Percentiles rank a stretch among this genome's conserved stretches.
phyloP scores from a whole-genome alignment of 2,113 vertebrate species.

The Electrona antarctica region DNA sequence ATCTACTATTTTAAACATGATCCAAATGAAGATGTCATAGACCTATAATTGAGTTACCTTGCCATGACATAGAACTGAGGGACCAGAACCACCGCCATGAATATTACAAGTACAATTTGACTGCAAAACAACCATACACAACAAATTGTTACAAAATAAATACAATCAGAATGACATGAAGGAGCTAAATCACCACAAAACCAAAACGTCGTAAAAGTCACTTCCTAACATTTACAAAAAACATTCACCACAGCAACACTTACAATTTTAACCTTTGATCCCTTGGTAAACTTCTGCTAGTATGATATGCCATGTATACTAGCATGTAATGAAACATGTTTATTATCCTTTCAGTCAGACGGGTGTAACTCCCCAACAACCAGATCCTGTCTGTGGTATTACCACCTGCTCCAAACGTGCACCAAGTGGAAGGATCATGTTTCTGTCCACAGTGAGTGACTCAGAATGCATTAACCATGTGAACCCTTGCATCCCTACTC shows the following conservation, averaged over 20 bases:
- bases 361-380: not conserved
- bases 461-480: not conserved
- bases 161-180: too few relatives aligned
- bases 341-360: constrained; percentile 6
- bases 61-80: constrained; percentile 77
- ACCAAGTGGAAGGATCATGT: constrained; percentile 41
- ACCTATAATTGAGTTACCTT: constrained; percentile 65
- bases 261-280: constrained; percentile 76
- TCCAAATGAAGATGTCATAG: not conserved
- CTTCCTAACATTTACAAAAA: not conserved
- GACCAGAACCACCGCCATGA: constrained; percentile 64
- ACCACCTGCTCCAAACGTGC: not conserved
- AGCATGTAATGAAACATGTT: constrained; percentile 74
- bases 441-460: constrained; percentile 28
- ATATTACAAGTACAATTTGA: constrained; percentile 74
- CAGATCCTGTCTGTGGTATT: not conserved
- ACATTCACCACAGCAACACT: constrained; percentile 31
- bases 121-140: constrained; percentile 52
- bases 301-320: constrained; percentile 70
- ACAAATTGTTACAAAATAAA: constrained; percentile 2
- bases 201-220: not conserved
- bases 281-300: constrained; percentile 76
- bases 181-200: not conserved
- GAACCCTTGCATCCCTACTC: too few relatives aligned
- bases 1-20: not conserved